Conservation (phyloP, 2,797 vertebrate species). For the Anniella stebbinsi region DNA sequence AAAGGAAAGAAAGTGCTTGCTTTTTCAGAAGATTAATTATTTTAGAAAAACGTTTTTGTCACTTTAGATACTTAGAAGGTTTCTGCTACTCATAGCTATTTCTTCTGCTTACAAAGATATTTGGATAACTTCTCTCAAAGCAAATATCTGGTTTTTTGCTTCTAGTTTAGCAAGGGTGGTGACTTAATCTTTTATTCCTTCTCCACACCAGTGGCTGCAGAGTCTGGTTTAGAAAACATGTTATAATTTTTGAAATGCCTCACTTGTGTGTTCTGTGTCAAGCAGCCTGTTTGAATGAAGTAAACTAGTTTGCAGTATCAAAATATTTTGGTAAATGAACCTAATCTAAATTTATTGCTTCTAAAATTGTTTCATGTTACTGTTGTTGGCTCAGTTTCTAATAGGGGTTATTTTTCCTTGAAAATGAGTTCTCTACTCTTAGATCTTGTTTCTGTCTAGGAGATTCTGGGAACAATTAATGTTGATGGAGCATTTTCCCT, state of each 20-base stretch:
- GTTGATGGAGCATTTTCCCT: constrained; percentile 32
- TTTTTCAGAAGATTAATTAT: background rate
- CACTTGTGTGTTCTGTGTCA: constrained; percentile 51
- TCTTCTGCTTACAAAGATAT: constrained; percentile 19
- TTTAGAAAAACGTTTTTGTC: background rate
- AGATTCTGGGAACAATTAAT: constrained; percentile 38
- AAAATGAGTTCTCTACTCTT: constrained; percentile 40
- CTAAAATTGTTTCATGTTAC: constrained; percentile 70
- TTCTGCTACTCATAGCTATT: background rate
- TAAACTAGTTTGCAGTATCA: constrained; percentile 66
- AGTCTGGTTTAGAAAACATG: constrained; percentile 55
- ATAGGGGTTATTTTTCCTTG: constrained; percentile 56
- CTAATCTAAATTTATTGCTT: constrained; percentile 76
- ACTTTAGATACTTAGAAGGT: background rate
- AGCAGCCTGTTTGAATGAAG: constrained; percentile 61
- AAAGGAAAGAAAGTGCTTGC: background rate
- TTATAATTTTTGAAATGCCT: constrained; percentile 61
- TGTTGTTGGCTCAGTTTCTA: constrained; percentile 41
- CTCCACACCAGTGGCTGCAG: constrained; percentile 43
- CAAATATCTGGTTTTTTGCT: constrained; percentile 19
- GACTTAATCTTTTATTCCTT: constrained; percentile 50
- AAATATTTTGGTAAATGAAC: constrained; percentile 76
- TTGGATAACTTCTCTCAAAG: constrained; percentile 49
- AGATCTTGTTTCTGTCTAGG: constrained; percentile 50
- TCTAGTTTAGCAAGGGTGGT: constrained; percentile 42